Percentiles rank a stretch among this genome's conserved stretches.
Evolutionary conservation across 1,140 invertebrate genomes (phyloP).

Genomic region (Pinna nobilis): DNA sequence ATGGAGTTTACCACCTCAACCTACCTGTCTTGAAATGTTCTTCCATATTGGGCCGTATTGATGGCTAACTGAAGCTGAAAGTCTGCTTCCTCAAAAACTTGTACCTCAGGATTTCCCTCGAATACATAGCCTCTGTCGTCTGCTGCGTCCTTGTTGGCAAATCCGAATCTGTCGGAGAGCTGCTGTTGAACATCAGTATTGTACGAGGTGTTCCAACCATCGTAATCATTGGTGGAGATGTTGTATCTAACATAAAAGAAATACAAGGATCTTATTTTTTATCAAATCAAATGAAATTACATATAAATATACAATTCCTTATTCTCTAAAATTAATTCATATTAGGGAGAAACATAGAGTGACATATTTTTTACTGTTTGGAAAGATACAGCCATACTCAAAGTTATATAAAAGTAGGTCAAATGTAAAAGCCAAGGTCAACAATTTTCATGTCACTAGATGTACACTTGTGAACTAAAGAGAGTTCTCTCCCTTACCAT

Average conservation of each 20-base stretch:
- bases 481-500: too few species aligned
- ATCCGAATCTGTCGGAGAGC: conserved; percentile 58
- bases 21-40: conserved; percentile 73
- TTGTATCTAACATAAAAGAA: conserved; percentile 68
- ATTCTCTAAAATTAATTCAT: too few species aligned
- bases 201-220: conserved; percentile 61
- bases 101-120: conserved; percentile 69
- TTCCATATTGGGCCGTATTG: conserved; percentile 73
- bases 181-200: conserved; percentile 47
- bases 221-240: conserved; percentile 73
- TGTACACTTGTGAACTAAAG: too few species aligned
- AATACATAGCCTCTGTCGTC: conserved; percentile 66
- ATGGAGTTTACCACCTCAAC: conserved; percentile 60
- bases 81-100: conserved; percentile 67
- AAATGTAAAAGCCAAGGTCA: too few species aligned
- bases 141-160: conserved; percentile 49
- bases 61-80: conserved; percentile 66
- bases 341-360: too few species aligned
- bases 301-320: too few species aligned
- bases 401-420: too few species aligned
- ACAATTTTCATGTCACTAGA: too few species aligned
- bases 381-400: too few species aligned
- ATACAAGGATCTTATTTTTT: too few species aligned
- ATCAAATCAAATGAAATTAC: too few species aligned
- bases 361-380: too few species aligned